phyloP scores from a whole-genome alignment of 2,113 vertebrate genomes.

The Mirza zaza region DNA sequence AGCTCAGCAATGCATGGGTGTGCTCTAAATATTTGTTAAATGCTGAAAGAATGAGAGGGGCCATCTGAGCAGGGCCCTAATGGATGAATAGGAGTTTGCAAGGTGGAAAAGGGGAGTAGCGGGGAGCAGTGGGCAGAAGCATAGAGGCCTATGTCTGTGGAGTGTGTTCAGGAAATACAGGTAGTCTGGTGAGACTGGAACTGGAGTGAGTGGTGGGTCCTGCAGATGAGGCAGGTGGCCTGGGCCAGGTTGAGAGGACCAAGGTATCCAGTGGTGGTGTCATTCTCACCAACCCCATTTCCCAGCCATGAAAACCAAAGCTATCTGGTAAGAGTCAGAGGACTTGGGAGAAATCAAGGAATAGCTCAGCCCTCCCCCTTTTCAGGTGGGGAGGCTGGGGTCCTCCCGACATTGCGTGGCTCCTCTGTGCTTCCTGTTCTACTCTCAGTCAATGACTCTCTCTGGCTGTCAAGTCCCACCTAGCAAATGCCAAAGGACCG shows the following conservation, averaged over 20 bases:
- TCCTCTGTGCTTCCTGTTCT: background rate
- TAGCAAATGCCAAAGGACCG: background rate
- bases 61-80: background rate
- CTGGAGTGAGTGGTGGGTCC: background rate
- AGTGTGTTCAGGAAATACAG: background rate
- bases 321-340: background rate
- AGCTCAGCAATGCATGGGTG: background rate
- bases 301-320: background rate
- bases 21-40: background rate
- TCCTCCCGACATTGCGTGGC: background rate
- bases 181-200: background rate
- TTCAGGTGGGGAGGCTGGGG: background rate
- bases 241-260: rapidly evolving
- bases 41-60: background rate
- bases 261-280: too few species aligned
- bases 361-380: background rate
- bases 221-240: background rate
- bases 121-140: background rate
- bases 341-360: background rate
- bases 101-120: too few species aligned
- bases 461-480: background rate
- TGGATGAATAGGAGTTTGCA: background rate
- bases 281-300: background rate
- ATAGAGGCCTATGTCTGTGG: rapidly evolving
- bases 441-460: background rate